Evolutionary conservation across 2,888 invertebrate genomes (phyloP).

Genomic region (Parapristionchus giblindavisi): DNA sequence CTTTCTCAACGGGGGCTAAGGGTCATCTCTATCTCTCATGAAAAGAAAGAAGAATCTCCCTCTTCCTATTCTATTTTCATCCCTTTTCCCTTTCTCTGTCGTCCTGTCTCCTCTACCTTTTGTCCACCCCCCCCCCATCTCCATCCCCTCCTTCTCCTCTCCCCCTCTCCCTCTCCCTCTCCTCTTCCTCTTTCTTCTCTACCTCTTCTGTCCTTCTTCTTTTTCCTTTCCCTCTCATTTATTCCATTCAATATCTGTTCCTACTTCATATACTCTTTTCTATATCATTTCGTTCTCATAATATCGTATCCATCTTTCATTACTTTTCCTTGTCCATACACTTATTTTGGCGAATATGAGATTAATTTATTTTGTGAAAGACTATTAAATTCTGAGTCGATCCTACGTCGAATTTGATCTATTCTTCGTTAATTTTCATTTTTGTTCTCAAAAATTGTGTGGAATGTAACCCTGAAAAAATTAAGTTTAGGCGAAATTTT

Average conservation of each 20-base stretch:
- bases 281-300: neutral
- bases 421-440: no score
- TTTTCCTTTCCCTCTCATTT: neutral
- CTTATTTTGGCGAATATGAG: no score
- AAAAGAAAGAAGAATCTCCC: neutral
- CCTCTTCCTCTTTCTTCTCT: neutral
- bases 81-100: conserved; percentile 4
- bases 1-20: neutral
- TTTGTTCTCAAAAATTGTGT: no score
- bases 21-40: neutral
- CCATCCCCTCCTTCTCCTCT: neutral
- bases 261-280: neutral
- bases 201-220: neutral
- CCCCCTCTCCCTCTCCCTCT: neutral
- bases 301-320: no score
- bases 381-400: no score
- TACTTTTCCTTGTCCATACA: no score
- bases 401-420: no score
- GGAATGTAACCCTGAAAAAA: no score
- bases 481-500: no score
- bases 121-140: conserved; percentile 11
- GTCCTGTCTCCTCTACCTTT: neutral
- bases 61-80: neutral
- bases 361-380: no score
- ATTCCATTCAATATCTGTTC: neutral